A percentile compares a stretch with the other conserved stretches of the same genome.
These are phyloP conservation scores for Rhynchonema sp. DNA, from an alignment of 2,888 invertebrate genomes.

Conservation along the genomic window DNA sequence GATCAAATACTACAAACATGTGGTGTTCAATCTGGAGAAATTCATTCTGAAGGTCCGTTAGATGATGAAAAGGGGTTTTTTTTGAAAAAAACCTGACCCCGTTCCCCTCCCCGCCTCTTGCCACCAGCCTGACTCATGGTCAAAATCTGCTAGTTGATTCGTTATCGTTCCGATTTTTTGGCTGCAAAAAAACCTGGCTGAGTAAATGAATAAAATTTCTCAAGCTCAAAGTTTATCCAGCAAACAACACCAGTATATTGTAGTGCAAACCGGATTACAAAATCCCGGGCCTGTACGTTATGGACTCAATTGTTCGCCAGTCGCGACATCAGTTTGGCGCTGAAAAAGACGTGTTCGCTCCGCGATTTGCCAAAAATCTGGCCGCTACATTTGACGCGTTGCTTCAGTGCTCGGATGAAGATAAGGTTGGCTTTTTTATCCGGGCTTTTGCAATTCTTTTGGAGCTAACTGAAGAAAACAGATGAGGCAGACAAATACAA, in stretches of 20 bases:
- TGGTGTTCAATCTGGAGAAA: conserved; percentile 97
- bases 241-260: background rate
- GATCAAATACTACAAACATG: conserved; percentile 97
- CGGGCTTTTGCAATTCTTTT: too few relatives aligned
- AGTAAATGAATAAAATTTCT: background rate
- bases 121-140: too few relatives aligned
- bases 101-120: too few relatives aligned
- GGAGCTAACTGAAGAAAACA: too few relatives aligned
- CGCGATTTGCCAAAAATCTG: conserved; percentile 87
- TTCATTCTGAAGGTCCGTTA: conserved; percentile 62
- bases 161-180: too few relatives aligned
- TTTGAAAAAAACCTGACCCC: too few relatives aligned
- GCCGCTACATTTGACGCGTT: conserved; percentile 76
- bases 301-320: conserved; percentile 93
- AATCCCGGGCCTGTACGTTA: conserved; percentile 92
- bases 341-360: conserved; percentile 93
- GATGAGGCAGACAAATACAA: too few relatives aligned
- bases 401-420: conserved; percentile 86
- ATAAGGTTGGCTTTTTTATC: conserved; percentile 64
- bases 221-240: too few relatives aligned
- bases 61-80: too few relatives aligned
- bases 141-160: too few relatives aligned
- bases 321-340: conserved; percentile 90
- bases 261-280: conserved; percentile 92
- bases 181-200: background rate